Evolutionary conservation across 2,113 vertebrate genomes (phyloP).

Genomic region (Trichechus manatus): DNA sequence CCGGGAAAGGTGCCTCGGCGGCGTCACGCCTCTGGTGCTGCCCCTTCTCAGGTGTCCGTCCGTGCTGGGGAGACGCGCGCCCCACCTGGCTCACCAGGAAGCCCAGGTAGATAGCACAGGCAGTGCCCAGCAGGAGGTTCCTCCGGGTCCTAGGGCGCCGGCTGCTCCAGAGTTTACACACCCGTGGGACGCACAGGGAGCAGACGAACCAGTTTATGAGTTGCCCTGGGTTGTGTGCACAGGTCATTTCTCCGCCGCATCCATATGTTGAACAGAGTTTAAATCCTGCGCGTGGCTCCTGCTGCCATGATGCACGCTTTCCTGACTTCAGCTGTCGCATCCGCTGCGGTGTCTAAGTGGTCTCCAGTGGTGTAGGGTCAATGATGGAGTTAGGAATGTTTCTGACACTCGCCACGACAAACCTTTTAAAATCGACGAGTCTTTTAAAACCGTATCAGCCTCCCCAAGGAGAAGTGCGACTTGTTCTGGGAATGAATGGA

Average conservation of each 20-base stretch:
- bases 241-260: slow-evolving; percentile 90
- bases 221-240: slow-evolving; percentile 85
- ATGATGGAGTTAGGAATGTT: slow-evolving; percentile 70
- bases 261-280: slow-evolving; percentile 88
- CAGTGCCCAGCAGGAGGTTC: slow-evolving; percentile 88
- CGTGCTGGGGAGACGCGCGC: slow-evolving; percentile 86
- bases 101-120: slow-evolving; percentile 92
- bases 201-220: slow-evolving; percentile 88
- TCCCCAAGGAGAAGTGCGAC: slow-evolving; percentile 80
- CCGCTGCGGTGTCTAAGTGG: slow-evolving; percentile 78
- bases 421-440: slow-evolving; percentile 76
- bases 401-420: slow-evolving; percentile 79
- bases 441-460: slow-evolving; percentile 81
- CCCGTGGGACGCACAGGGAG: slow-evolving; percentile 83
- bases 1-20: slow-evolving; percentile 81
- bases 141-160: slow-evolving; percentile 89
- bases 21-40: slow-evolving; percentile 75
- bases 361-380: slow-evolving; percentile 73
- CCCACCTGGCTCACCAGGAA: slow-evolving; percentile 92
- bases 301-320: slow-evolving; percentile 87
- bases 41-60: slow-evolving; percentile 64
- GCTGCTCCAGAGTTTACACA: slow-evolving; percentile 88
- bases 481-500: slow-evolving; percentile 87
- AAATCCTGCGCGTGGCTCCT: slow-evolving; percentile 78
- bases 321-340: slow-evolving; percentile 72